Conservation (phyloP, 2,113 vertebrate genomes). For the Reinhardtius hippoglossoides region DNA sequence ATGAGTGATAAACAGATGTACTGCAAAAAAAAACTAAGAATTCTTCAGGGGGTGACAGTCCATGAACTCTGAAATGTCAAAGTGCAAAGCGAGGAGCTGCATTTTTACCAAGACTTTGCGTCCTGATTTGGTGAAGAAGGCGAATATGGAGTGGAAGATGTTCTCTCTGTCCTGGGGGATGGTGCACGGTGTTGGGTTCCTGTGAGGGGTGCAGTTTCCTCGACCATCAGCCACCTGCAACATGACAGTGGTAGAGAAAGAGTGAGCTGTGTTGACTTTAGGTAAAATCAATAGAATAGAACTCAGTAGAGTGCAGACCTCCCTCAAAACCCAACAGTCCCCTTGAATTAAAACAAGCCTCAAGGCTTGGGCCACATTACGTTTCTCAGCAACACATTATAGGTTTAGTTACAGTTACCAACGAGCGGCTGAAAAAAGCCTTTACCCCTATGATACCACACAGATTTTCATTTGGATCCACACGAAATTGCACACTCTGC, state of each 20-base stretch:
- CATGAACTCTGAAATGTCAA: slow-evolving; percentile 49
- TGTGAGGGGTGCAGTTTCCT: slow-evolving; percentile 91
- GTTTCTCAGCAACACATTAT: no score
- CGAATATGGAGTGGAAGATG: slow-evolving; percentile 97
- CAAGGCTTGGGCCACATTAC: no score
- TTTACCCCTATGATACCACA: no score
- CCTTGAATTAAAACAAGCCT: no score
- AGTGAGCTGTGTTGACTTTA: background rate
- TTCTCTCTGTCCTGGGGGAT: slow-evolving; percentile 93
- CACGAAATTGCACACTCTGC: no score
- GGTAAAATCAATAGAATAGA: no score
- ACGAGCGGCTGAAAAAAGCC: no score
- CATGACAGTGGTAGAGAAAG: background rate
- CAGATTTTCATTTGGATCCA: no score
- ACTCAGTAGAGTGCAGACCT: no score
- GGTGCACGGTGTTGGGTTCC: slow-evolving; percentile 89
- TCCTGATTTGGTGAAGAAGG: slow-evolving; percentile 97
- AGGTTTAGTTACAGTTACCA: no score
- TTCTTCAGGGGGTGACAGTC: slow-evolving; percentile 20
- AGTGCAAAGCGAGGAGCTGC: slow-evolving; percentile 11
- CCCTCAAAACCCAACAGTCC: no score
- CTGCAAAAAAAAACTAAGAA: slow-evolving; percentile 9
- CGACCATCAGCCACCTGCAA: slow-evolving; percentile 89
- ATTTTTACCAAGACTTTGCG: slow-evolving; percentile 94
- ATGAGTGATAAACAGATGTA: slow-evolving; percentile 55